phyloP scores from a whole-genome alignment of 35 echinoderm and acorn worm genomes.

The Strongylocentrotus purpuratus region DNA sequence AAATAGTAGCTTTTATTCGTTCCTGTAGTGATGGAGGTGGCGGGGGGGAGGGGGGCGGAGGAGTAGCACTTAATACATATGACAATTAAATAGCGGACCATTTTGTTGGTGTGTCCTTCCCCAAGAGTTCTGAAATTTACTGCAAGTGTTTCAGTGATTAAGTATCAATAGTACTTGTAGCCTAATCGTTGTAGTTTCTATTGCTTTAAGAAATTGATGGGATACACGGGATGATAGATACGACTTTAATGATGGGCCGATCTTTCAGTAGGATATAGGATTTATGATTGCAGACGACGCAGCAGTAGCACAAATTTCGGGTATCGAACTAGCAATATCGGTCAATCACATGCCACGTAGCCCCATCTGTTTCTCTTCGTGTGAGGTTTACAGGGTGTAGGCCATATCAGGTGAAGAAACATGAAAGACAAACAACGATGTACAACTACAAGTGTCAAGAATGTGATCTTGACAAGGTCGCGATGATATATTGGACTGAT shows the following conservation, averaged over 20 bases:
- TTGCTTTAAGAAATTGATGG: background rate
- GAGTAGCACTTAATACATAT: too few relatives aligned
- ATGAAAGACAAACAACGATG: conserved; percentile 7
- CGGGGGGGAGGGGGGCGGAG: too few relatives aligned
- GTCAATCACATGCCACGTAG: background rate
- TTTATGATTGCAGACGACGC: background rate
- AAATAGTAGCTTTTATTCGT: too few relatives aligned
- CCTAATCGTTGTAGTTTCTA: too few relatives aligned
- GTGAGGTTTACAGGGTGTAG: background rate
- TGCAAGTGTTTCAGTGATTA: too few relatives aligned
- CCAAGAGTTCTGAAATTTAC: too few relatives aligned
- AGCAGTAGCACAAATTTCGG: background rate
- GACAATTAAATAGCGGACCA: too few relatives aligned
- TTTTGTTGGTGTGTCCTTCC: too few relatives aligned
- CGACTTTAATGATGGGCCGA: background rate
- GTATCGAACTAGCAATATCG: background rate
- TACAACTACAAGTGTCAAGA: background rate
- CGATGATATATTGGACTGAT: background rate
- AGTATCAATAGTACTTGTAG: too few relatives aligned
- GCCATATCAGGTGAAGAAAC: background rate
- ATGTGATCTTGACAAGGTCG: background rate
- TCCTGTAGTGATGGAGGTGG: too few relatives aligned
- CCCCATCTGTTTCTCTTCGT: background rate
- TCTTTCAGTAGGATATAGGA: background rate
- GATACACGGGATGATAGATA: background rate